Percentiles rank a stretch among this genome's conserved stretches.
Conservation (phyloP, 2,113 vertebrate species). For the Elgaria multicarinata region DNA sequence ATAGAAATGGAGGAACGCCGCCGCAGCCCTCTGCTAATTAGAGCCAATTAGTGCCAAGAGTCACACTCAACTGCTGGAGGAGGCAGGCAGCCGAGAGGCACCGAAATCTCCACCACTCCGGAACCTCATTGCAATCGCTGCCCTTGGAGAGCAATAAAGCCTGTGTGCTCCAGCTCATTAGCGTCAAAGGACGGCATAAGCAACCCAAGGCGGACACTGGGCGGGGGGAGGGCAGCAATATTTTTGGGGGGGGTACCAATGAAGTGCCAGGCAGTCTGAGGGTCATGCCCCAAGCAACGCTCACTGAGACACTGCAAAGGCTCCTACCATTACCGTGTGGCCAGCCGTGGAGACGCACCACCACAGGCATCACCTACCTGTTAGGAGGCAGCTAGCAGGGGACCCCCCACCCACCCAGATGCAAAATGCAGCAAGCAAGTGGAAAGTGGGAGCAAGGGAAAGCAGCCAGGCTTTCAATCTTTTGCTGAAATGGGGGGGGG, state of each 20-base stretch:
- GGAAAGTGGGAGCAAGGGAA: background rate
- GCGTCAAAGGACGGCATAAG: too few species aligned
- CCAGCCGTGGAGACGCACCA: background rate
- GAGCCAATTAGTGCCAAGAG: slow-evolving; percentile 23
- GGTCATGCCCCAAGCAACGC: background rate
- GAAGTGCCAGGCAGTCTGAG: background rate
- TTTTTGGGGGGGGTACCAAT: too few species aligned
- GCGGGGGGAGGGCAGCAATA: background rate
- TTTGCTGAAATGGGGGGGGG: background rate
- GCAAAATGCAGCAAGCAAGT: too few species aligned
- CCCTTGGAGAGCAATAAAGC: background rate
- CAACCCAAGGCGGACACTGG: background rate
- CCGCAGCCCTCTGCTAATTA: slow-evolving; percentile 7
- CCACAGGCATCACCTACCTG: background rate
- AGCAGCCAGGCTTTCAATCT: background rate
- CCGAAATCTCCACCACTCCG: background rate
- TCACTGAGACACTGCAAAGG: background rate
- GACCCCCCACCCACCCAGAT: too few species aligned
- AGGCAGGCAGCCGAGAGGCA: background rate
- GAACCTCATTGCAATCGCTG: background rate
- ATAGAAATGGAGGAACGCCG: background rate
- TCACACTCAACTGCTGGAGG: background rate
- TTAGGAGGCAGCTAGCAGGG: too few species aligned
- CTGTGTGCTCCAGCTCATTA: background rate
- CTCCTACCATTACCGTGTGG: background rate